These are phyloP conservation scores for Indicator maculatus DNA, from an alignment of 2,113 vertebrate genomes.

Conservation along the genomic window DNA sequence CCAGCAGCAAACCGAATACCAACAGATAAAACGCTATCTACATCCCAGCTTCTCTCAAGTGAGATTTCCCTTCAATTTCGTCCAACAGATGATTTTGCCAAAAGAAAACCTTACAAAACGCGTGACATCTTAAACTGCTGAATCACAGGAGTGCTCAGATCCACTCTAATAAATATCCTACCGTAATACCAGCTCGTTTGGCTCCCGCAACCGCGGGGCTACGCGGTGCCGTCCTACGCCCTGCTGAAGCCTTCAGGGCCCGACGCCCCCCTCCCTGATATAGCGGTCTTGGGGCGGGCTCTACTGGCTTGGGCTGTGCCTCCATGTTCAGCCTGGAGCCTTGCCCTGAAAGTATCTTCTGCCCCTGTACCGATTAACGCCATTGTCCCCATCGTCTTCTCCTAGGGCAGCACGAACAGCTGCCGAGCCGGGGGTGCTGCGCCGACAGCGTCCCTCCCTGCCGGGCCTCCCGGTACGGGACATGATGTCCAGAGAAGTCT, in stretches of 20 bases:
- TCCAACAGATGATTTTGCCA: not conserved
- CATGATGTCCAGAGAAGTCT: not conserved
- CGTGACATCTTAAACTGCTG: not conserved
- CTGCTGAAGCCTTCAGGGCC: no score
- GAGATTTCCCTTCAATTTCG: not conserved
- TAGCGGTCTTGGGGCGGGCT: not conserved
- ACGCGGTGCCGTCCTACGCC: not conserved
- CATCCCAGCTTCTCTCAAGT: accelerated
- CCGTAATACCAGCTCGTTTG: accelerated
- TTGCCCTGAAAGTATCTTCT: not conserved
- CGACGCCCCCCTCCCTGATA: no score
- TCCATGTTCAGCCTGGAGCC: not conserved
- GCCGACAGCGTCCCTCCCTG: not conserved
- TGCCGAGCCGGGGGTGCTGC: not conserved
- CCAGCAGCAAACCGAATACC: not conserved
- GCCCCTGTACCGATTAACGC: not conserved
- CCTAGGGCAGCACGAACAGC: not conserved
- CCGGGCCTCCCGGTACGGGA: not conserved
- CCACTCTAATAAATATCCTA: accelerated
- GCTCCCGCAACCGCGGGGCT: not conserved
- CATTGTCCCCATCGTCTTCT: not conserved
- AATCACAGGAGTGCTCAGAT: not conserved
- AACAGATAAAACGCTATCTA: not conserved
- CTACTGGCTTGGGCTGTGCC: not conserved
- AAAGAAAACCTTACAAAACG: not conserved